phyloP scores from a whole-genome alignment of 2,797 vertebrate species.

The Glyptemys insculpta region DNA sequence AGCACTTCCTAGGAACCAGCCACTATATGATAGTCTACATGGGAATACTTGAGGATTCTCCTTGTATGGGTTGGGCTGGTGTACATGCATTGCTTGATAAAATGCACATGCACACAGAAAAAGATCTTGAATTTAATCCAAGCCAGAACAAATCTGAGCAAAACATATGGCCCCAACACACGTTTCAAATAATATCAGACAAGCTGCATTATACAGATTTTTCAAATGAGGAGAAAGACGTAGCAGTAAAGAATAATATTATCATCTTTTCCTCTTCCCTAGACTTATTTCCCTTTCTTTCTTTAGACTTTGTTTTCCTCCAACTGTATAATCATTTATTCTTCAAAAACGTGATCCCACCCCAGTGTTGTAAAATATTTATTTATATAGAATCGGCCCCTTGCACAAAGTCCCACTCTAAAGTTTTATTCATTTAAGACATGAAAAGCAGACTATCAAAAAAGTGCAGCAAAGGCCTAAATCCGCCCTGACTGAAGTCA shows the following conservation, averaged over 20 bases:
- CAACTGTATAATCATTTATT: constrained; percentile 15
- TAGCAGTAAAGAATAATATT: constrained; percentile 32
- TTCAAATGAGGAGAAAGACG: constrained; percentile 30
- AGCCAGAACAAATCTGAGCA: constrained; percentile 32
- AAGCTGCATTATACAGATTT: neutral
- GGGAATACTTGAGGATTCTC: neutral
- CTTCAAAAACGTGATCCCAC: neutral
- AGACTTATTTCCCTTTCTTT: constrained; percentile 43
- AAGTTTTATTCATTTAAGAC: too few species aligned
- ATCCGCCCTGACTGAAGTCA: constrained; percentile 66
- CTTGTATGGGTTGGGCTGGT: neutral
- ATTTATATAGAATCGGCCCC: constrained; percentile 41
- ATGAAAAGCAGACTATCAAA: constrained; percentile 54
- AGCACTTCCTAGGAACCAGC: neutral
- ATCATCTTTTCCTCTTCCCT: constrained; percentile 9
- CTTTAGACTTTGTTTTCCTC: constrained; percentile 39
- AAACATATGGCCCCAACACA: constrained; percentile 29
- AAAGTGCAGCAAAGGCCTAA: constrained; percentile 66
- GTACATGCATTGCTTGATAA: constrained; percentile 20
- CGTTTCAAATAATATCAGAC: constrained; percentile 47
- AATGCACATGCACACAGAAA: neutral
- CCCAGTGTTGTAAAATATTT: neutral
- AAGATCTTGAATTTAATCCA: constrained; percentile 23
- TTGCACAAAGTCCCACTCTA: neutral
- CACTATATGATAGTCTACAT: neutral